These are phyloP conservation scores for Gnathonemus echidnorhynchus DNA, from an alignment of 2,113 vertebrate genomes.

Conservation along the genomic window DNA sequence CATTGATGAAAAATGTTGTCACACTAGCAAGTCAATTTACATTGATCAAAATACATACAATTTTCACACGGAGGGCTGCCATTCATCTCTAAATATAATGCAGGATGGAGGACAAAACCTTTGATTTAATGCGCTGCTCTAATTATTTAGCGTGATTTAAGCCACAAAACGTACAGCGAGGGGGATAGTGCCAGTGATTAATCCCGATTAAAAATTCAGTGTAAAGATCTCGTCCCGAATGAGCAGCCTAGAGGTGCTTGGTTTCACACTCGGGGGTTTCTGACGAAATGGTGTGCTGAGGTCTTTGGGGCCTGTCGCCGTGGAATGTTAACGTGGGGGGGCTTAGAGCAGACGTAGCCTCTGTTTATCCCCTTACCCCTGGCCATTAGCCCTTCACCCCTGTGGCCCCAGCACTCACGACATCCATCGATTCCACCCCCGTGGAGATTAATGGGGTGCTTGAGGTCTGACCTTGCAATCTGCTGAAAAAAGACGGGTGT, in stretches of 20 bases:
- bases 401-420: neutral
- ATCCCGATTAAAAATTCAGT: neutral
- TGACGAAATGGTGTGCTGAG: neutral
- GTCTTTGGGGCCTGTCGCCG: neutral
- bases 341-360: neutral
- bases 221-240: neutral
- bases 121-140: neutral
- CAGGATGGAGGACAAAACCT: neutral
- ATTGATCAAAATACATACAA: neutral
- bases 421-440: neutral
- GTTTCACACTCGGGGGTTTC: neutral
- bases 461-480: neutral
- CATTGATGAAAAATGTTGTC: neutral
- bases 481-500: neutral
- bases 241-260: neutral
- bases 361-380: slow-evolving; percentile 16
- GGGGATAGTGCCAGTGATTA: neutral
- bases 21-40: neutral
- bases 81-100: neutral
- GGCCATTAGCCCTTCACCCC: neutral
- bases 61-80: neutral
- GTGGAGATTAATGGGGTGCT: neutral
- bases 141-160: neutral
- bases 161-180: neutral
- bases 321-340: neutral